Evolutionary conservation across 2,797 vertebrate genomes (phyloP).

Genomic region (Sciurus carolinensis): DNA sequence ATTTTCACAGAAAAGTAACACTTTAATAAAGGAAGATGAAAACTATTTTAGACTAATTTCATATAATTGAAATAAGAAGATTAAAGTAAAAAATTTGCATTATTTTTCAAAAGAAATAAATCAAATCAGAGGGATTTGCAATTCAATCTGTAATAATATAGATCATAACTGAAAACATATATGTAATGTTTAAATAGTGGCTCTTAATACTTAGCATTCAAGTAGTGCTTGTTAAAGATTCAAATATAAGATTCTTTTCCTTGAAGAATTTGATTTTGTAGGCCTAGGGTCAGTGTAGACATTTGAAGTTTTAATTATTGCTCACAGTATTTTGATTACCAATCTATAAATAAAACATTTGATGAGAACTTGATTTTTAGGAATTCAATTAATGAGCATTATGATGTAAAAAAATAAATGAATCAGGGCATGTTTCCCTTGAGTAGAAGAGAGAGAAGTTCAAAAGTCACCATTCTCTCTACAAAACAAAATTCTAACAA

Average conservation of each 20-base stretch:
- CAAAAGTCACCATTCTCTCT: not conserved
- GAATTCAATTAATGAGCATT: not conserved
- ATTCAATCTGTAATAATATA: not conserved
- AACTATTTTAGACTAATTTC: not conserved
- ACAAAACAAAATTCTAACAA: not conserved
- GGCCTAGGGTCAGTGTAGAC: not conserved
- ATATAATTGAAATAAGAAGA: not conserved
- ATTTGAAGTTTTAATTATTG: not conserved
- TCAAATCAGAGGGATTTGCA: not conserved
- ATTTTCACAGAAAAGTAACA: not conserved
- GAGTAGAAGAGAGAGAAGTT: not conserved
- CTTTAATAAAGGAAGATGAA: not conserved
- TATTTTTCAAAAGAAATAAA: constrained; percentile 20
- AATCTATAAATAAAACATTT: not conserved
- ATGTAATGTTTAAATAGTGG: not conserved
- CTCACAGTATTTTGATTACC: constrained; percentile 8
- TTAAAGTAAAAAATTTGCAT: not conserved
- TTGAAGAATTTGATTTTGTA: not conserved
- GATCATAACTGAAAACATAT: not conserved
- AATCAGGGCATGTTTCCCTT: not conserved
- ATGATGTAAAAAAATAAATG: not conserved
- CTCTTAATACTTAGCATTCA: not conserved
- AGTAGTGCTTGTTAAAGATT: not conserved
- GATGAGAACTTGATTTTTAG: not conserved
- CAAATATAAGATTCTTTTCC: not conserved